Conservation (phyloP, 2,113 vertebrate species). For the Amia ocellicauda region DNA sequence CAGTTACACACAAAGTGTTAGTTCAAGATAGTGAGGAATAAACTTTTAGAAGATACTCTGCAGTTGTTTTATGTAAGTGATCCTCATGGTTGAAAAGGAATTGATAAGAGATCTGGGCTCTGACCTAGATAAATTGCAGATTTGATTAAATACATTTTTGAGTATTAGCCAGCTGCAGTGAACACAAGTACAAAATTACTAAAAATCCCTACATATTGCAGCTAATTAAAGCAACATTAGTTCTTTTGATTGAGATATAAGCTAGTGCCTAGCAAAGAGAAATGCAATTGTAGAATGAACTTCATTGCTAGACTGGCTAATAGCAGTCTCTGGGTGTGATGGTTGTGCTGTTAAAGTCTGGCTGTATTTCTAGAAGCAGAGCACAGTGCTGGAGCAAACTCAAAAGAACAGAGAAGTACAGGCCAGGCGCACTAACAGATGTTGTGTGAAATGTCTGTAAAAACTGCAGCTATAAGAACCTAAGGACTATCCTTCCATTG, state of each 20-base stretch:
- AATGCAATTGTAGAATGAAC: too few species aligned
- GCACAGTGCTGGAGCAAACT: too few species aligned
- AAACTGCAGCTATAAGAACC: too few species aligned
- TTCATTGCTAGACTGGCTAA: too few species aligned
- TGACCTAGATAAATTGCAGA: constrained; percentile 9
- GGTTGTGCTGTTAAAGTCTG: too few species aligned
- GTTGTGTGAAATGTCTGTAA: too few species aligned
- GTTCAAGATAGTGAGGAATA: constrained; percentile 1
- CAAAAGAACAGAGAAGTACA: too few species aligned
- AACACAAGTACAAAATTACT: constrained; percentile 1
- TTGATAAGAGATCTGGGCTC: neutral
- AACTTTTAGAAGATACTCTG: neutral
- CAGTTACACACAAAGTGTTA: constrained; percentile 6
- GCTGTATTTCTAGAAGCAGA: too few species aligned
- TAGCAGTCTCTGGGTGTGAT: too few species aligned
- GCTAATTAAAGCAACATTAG: constrained; percentile 12
- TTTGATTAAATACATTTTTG: neutral
- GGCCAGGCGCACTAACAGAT: too few species aligned
- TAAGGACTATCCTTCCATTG: too few species aligned
- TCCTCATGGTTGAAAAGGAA: constrained; percentile 8
- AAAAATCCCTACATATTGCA: constrained; percentile 9
- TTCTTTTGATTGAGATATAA: constrained; percentile 10
- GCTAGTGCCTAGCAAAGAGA: constrained; percentile 16
- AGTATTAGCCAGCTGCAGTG: neutral
- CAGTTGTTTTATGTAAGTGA: neutral